Percentiles rank a stretch among this genome's conserved stretches.
These are phyloP conservation scores for Acanthiza pusilla DNA, from an alignment of 2,797 vertebrate genomes.

Conservation along the genomic window DNA sequence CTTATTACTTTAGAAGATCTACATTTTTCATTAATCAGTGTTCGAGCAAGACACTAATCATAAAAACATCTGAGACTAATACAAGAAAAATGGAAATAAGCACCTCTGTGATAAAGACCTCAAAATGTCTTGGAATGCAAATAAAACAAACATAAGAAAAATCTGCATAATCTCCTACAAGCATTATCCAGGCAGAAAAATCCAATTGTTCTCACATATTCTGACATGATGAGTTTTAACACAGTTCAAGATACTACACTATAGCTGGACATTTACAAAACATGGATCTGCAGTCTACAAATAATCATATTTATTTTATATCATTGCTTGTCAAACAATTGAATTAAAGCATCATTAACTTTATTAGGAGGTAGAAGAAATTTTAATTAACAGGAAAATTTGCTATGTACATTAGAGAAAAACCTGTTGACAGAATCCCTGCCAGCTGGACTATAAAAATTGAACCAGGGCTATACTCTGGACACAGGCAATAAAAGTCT, in stretches of 20 bases:
- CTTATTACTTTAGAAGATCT: slow-evolving; percentile 1
- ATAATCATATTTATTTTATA: neutral
- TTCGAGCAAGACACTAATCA: neutral
- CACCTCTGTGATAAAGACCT: neutral
- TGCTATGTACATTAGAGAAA: neutral
- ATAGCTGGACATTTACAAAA: neutral
- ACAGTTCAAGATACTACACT: neutral
- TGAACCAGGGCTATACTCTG: neutral
- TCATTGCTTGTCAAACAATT: neutral
- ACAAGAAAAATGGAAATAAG: slow-evolving; percentile 29
- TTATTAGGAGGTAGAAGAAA: neutral
- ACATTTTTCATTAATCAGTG: slow-evolving; percentile 34
- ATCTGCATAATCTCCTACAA: slow-evolving; percentile 10
- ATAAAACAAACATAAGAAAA: slow-evolving; percentile 6
- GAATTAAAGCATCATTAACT: neutral
- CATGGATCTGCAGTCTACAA: neutral
- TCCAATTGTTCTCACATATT: neutral
- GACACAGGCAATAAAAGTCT: neutral
- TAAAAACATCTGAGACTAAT: neutral
- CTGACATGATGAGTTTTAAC: neutral
- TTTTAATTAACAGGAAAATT: neutral
- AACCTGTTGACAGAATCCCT: neutral
- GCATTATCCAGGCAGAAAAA: neutral
- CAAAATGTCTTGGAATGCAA: slow-evolving; percentile 5
- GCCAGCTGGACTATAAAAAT: neutral